Conservation (phyloP, 2,797 vertebrate genomes). For the Microhierax caerulescens region DNA sequence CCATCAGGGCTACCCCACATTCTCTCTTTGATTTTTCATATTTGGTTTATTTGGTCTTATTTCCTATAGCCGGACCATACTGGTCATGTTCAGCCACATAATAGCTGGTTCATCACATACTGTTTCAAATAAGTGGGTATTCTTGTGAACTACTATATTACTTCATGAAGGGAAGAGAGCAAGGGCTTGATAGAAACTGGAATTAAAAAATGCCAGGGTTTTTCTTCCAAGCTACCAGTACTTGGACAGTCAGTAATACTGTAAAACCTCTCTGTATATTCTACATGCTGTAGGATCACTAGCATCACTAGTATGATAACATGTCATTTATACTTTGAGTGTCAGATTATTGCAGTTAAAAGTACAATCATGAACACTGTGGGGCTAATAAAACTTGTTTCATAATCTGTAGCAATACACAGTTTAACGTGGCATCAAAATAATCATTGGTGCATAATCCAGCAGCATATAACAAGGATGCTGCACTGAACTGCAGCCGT, state of each 20-base stretch:
- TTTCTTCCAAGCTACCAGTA: no score
- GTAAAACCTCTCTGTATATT: accelerated
- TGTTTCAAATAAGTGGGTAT: not conserved
- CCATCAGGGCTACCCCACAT: not conserved
- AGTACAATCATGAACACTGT: not conserved
- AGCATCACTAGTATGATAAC: not conserved
- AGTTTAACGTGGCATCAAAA: no score
- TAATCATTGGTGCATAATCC: not conserved
- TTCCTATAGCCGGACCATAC: not conserved
- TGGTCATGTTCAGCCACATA: not conserved
- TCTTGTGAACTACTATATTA: not conserved
- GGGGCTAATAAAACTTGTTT: not conserved
- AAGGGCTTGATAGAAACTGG: not conserved
- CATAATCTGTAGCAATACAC: no score
- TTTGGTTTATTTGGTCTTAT: not conserved
- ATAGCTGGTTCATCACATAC: not conserved
- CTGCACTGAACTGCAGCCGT: accelerated
- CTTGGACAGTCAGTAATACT: no score
- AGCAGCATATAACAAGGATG: not conserved
- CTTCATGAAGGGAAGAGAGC: not conserved
- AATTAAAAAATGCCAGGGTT: not conserved
- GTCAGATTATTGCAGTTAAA: not conserved
- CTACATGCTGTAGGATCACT: not conserved
- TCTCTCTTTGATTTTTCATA: not conserved
- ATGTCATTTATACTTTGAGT: not conserved